Base-by-base conservation (phyloP, 2,113 vertebrate genomes). In the Pipa parva region DNA sequence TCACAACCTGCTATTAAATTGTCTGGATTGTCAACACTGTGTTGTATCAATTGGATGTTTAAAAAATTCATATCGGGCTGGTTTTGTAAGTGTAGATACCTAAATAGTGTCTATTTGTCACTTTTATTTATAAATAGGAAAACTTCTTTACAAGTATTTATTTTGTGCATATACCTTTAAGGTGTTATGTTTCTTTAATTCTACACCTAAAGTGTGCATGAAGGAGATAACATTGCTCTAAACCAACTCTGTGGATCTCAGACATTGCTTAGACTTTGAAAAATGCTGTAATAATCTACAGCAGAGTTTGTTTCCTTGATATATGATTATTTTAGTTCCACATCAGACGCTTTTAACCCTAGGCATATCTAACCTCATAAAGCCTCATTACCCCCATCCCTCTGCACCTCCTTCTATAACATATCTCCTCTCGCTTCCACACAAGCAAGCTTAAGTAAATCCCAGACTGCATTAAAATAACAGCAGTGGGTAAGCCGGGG, bases 401-500 rank as follows among this genome's bases (percentile, higher is more conserved):
- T 12, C 55, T 59, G 25, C 57, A 51, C 49, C 61, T 27, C 48
- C 4, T 24, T 51, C n/a, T 54, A 21, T 54, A 42, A 9, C 62
- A 17, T n/a, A 21, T 25, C 37, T 18, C 26, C 28, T 69, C 50
- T 36, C 27, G 22, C 51, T 59, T 58, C 63, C 60, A 17, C 26
- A 11, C 24, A 69, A 33, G 51, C 71, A 59, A 61, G 55, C 59
- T 13, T 52, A 13, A 69, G 20, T 37, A 21, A 75, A 68, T 71
- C 25, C 28, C 3, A 27, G 54, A 31, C 66, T 0, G 0, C 73
- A 72, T 37, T 72, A 18, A 10, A 17, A 8, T 7, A 54, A 60
- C 42, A 59, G 37, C 51, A 58, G 51, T 63, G 64, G 60, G 26
- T 49, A 63, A 50, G 59, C 24, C 71, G 78, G 76, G 79, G 75